A percentile compares a stretch with the other conserved stretches of the same genome.
These are phyloP conservation scores for Drosophila insularis DNA, from an alignment of 1,140 invertebrate species.

Conservation along the genomic window DNA sequence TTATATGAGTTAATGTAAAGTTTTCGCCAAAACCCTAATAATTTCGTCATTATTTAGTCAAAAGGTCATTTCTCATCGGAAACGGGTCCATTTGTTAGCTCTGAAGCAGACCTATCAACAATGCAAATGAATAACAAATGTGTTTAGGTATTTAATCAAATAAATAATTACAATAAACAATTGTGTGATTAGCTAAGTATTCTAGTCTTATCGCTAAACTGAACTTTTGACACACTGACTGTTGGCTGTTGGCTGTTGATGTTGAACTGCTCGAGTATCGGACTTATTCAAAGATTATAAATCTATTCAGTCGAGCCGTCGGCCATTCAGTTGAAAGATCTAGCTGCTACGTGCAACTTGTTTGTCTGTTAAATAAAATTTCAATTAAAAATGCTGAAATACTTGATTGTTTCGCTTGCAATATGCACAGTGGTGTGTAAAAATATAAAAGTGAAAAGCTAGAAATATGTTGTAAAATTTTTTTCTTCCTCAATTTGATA, in stretches of 20 bases:
- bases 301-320: constrained; percentile 14
- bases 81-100: background rate
- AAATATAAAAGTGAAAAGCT: background rate
- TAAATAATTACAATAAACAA: background rate
- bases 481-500: background rate
- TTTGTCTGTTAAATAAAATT: background rate
- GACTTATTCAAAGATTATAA: background rate
- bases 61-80: background rate
- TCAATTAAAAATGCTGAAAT: constrained; percentile 59
- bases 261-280: background rate
- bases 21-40: background rate
- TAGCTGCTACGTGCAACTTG: constrained; percentile 35
- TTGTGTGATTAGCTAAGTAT: background rate
- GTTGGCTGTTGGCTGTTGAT: constrained; percentile 18
- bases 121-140: constrained; percentile 4
- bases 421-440: constrained; percentile 67
- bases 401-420: constrained; percentile 59
- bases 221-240: constrained; percentile 66
- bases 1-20: too few species aligned
- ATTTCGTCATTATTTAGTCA: background rate
- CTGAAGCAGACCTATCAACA: background rate
- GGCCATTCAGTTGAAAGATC: constrained; percentile 37
- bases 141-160: background rate
- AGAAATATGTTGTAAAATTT: background rate
- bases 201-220: constrained; percentile 13